Evolutionary conservation across 2,888 invertebrate species (phyloP).

Genomic region (Mimas tiliae): DNA sequence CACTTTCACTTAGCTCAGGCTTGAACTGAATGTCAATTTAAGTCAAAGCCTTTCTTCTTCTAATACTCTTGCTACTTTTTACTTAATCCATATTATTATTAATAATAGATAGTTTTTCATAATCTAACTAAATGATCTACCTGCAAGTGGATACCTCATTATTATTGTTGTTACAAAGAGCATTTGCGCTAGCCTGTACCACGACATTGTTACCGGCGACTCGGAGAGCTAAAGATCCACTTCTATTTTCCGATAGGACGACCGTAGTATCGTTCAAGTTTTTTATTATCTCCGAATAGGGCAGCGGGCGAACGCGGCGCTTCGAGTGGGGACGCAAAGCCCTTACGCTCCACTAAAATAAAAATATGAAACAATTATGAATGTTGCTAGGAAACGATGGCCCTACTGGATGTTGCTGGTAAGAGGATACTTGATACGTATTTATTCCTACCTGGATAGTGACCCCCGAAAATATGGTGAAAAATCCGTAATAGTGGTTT

Average conservation of each 20-base stretch:
- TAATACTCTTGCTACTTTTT: too few relatives aligned
- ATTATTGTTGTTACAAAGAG: constrained; percentile 30
- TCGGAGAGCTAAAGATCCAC: constrained; percentile 75
- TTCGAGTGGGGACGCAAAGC: constrained; percentile 7
- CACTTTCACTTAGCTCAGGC: too few relatives aligned
- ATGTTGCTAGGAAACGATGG: not conserved
- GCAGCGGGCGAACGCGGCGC: constrained; percentile 55
- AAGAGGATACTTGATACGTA: too few relatives aligned
- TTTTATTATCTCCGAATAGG: constrained; percentile 79
- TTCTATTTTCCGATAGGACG: constrained; percentile 79
- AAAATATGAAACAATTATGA: not conserved
- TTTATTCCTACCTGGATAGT: too few relatives aligned
- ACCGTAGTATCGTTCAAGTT: constrained; percentile 79
- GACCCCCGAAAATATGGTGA: too few relatives aligned
- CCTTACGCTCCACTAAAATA: not conserved
- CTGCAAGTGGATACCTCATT: constrained; percentile 15
- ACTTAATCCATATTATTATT: too few relatives aligned
- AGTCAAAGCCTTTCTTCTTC: too few relatives aligned
- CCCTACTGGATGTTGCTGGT: not conserved
- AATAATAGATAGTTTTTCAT: too few relatives aligned
- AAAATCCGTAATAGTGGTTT: too few relatives aligned
- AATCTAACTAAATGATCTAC: constrained; percentile 11
- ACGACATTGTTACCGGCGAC: constrained; percentile 70
- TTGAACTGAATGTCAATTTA: too few relatives aligned
- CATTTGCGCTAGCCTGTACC: constrained; percentile 56